Base-by-base conservation (phyloP, 2,888 invertebrate genomes). In the Amblyteles armatorius region DNA sequence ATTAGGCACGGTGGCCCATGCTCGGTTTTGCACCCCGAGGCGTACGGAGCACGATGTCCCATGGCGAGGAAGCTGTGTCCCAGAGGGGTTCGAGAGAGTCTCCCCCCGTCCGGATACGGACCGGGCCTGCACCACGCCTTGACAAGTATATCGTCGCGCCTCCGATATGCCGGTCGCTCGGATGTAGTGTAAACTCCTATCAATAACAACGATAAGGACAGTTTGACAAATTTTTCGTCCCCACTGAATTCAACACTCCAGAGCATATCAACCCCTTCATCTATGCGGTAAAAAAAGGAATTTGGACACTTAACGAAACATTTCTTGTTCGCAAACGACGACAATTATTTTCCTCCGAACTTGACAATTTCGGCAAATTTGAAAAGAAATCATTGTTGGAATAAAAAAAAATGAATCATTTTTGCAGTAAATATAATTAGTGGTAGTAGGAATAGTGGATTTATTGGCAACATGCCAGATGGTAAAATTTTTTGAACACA, bases 71-170 rank as follows among this genome's bases (percentile, higher is more conserved):
- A 87, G 85, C 88, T 81, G 86, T 84, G 89, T 88, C 89, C 88
- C 88, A 88, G 86, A 89, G 91, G 90, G 90, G 88, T 91, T 90
- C 89, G 86, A 88, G 88, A 81, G 76, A 60, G 33, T 6, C 36
- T 36, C 26, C 77, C 68, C 40, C 65, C 65, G 13, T 73, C 33
- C 52, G 67, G 44, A 67, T 57, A 67, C 44, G n/a, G 65, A 76
- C 65, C 80, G 65, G 76, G 57, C 52, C 76, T 69, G 77, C 79
- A 82, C 84, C 81, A 85, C 79, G 81, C 82, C 82, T 81, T 81
- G 92, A 92, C 93, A 90, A 92, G 90, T 92, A 91, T 91, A 92
- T 92, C 91, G 85, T 90, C 90, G 91, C 91, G 91, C 91, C 52
- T 52, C 36, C 26, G 22, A 67, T 77, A 67, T 77, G 13, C 65